Evolutionary conservation across 2,113 vertebrate genomes (phyloP).

Genomic region (Ptilonorhynchus violaceus): DNA sequence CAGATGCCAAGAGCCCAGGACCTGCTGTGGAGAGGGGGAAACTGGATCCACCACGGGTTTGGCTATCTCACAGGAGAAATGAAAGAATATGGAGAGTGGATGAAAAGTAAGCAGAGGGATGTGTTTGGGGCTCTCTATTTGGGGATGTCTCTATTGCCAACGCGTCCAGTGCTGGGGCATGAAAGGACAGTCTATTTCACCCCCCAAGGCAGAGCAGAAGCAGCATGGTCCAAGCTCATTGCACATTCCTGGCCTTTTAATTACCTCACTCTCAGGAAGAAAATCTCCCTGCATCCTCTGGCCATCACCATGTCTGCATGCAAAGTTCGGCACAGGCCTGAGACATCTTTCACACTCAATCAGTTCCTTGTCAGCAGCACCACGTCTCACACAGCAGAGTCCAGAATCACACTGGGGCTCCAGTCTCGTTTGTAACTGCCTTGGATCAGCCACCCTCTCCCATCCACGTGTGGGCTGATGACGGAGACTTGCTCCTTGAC

Average conservation of each 20-base stretch:
- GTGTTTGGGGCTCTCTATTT: neutral
- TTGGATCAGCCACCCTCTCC: neutral
- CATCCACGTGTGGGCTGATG: fast-evolving
- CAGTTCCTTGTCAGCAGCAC: neutral
- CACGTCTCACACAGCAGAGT: fast-evolving
- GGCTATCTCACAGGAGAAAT: conserved; percentile 72
- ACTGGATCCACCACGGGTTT: conserved; percentile 10
- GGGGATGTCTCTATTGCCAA: neutral
- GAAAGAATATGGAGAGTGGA: conserved; percentile 72
- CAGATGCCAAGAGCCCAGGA: neutral
- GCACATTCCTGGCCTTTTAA: neutral
- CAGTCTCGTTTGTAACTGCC: neutral
- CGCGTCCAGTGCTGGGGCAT: neutral
- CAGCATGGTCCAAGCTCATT: fast-evolving
- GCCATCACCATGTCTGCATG: neutral
- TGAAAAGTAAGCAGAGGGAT: conserved; percentile 72
- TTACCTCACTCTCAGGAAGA: neutral
- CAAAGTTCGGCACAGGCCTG: neutral
- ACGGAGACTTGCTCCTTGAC: neutral
- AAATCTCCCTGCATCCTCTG: neutral
- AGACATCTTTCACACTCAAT: neutral
- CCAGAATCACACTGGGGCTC: neutral
- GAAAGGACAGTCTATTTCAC: fast-evolving
- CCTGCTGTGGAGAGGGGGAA: neutral
- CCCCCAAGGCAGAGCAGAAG: neutral